Evolutionary conservation across 2,888 invertebrate species (phyloP), one percentile per base, ranked within the genome.

Genomic region (Epistrophella euchroma): DNA sequence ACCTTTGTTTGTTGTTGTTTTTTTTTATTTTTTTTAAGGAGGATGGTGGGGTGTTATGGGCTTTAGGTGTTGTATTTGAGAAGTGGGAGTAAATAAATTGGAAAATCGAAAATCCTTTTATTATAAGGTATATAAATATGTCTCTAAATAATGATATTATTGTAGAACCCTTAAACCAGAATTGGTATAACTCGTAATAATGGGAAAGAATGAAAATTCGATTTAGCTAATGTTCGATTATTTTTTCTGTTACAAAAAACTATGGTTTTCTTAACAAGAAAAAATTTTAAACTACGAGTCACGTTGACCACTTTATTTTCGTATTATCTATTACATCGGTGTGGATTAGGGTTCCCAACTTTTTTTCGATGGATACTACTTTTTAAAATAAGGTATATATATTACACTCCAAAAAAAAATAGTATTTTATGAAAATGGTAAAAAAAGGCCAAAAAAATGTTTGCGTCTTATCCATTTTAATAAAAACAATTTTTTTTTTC

Each of bases 121-220:
- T 68, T 79, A 52, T 40, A 50, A 37, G 4, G 17, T 70, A 50
- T 15, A 28, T 64, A 19, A 6, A 35, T 66, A 15, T 47, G 5
- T 40, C 2, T 62, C 4, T 7, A 3, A n/a, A 28, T 5, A 11
- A 50, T 1, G 17, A 35, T 58, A 22, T 58, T 22, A 47, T 22
- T 28, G 17, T 40, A 45, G n/a, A 62, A 79, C 66, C 47, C 52
- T 71, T 66, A 58, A 79, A 84, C 72, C 66, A 45, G 71, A 70
- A 76, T 75, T 56, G 0, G 1, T 32, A 2, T 10, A 55, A n/a
- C n/a, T 19, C 43, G 19, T 45, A 47, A 64, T 80, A 80, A 84
- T 75, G 40, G 71, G 25, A 76, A 80, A 80, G 71, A 66, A 76
- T 84, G 75, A 76, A 76, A 75, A 84, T 84, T 80, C 75, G 79